Conservation (phyloP, 2,797 vertebrate species). For the Luscinia megarhynchos region DNA sequence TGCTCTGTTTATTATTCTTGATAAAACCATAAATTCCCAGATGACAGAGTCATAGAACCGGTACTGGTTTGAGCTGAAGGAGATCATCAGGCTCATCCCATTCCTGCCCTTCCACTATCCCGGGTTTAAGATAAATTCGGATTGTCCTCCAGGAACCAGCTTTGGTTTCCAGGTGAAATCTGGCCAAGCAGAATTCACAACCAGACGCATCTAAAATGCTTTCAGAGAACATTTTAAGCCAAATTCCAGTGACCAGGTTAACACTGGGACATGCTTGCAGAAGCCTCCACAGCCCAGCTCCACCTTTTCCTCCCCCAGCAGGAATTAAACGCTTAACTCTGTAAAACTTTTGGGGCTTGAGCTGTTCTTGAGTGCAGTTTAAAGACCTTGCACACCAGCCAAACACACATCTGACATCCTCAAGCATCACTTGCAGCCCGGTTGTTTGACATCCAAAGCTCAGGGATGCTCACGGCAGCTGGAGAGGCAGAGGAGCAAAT, state of each 20-base stretch:
- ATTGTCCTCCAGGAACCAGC: background rate
- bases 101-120: background rate
- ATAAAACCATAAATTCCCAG: rapidly evolving
- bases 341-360: too few species aligned
- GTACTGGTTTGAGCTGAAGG: background rate
- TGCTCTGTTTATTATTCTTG: background rate
- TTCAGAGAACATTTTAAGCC: background rate
- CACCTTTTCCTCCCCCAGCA: background rate
- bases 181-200: rapidly evolving
- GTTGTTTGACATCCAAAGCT: background rate
- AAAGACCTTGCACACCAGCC: background rate
- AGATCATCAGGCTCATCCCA: background rate
- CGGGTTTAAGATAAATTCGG: background rate
- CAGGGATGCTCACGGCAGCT: background rate
- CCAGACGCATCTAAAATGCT: background rate
- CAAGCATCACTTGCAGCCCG: background rate
- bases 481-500: background rate
- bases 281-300: background rate
- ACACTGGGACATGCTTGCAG: rapidly evolving
- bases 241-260: background rate
- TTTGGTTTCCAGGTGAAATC: background rate
- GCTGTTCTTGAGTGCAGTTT: background rate
- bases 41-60: background rate
- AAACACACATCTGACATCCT: background rate
- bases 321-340: background rate